Base-by-base conservation (phyloP, 2,888 invertebrate genomes). In the Xestia xanthographa region DNA sequence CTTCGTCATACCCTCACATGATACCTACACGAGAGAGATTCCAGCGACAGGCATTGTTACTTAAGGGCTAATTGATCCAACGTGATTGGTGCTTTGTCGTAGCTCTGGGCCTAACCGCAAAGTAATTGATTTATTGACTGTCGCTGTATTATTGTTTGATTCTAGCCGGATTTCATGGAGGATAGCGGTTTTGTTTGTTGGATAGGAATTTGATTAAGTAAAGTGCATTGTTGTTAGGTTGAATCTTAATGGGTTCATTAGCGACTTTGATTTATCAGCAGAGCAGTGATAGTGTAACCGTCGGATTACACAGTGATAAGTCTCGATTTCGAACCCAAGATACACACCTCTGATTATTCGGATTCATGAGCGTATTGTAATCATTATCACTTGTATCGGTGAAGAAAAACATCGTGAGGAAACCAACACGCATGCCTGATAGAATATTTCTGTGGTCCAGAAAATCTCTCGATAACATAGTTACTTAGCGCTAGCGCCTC, bases 61-160 rank as follows among this genome's bases (percentile, higher is more conserved):
- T 91, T 87, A 90, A 84, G 72, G 63, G 82, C 79, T 91, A 92
- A 91, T 91, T 89, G 89, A 90, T 85, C 78, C 80, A 83, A 84
- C 90, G 84, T 86, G 88, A 89, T 89, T 88, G 86, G 76, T 82
- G 80, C 85, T 83, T 79, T 83, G 85, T 84, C 79, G 67, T 69
- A 65, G 70, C 71, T 71, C 77, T 65, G 76, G 68, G 68, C 71
- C 56, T 63, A 72, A 77, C 79, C 79, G 22, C 80, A 48, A 58
- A 60, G 74, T 85, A 83, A 85, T 87, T 79, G 83, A 85, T 85
- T 80, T 82, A 84, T 77, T 73, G 81, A 68, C 72, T 72, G 66
- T 29, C 26, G 56, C 65, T 72, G 73, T 76, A 65, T 69, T 80
- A 77, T 72, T 79, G 85, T 77, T 77, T 76, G 70, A 72, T 69